Percentiles rank a stretch among this genome's conserved stretches.
These are phyloP conservation scores for Philaethria dido DNA, from an alignment of 2,888 invertebrate species.

Conservation along the genomic window DNA sequence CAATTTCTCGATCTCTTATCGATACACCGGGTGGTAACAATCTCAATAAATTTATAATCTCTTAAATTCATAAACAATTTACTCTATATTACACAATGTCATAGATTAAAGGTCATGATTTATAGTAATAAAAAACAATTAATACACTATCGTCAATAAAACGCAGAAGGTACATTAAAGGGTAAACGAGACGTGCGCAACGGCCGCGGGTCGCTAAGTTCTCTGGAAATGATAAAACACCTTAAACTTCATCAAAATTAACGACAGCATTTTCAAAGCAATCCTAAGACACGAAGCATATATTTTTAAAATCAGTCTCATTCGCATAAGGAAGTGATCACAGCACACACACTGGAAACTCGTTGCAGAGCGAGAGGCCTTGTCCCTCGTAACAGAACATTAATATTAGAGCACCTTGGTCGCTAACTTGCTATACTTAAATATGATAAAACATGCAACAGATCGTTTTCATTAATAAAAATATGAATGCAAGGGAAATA, in stretches of 20 bases:
- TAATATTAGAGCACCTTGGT: conserved; percentile 79
- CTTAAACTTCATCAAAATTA: conserved; percentile 44
- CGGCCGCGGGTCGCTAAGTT: conserved; percentile 5
- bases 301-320: conserved; percentile 82
- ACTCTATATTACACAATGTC: conserved; percentile 75
- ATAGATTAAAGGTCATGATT: conserved; percentile 75
- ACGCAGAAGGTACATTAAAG: conserved; percentile 62
- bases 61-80: conserved; percentile 77
- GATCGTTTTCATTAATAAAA: conserved; percentile 64
- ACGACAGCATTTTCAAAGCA: conserved; percentile 65
- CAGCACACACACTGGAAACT: conserved; percentile 82
- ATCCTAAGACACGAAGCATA: conserved; percentile 73
- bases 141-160: conserved; percentile 62
- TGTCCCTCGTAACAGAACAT: conserved; percentile 74
- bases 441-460: conserved; percentile 70
- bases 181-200: conserved; percentile 49
- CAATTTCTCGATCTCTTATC: conserved; percentile 61
- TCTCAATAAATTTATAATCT: conserved; percentile 77
- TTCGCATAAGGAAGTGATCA: conserved; percentile 84
- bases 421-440: conserved; percentile 74
- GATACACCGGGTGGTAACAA: conserved; percentile 80
- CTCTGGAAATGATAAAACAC: conserved; percentile 43
- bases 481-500: conserved; percentile 63
- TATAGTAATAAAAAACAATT: conserved; percentile 64
- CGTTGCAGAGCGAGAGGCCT: conserved; percentile 77